These are phyloP conservation scores for Junco hyemalis DNA, from an alignment of 2,113 vertebrate genomes.

Conservation along the genomic window DNA sequence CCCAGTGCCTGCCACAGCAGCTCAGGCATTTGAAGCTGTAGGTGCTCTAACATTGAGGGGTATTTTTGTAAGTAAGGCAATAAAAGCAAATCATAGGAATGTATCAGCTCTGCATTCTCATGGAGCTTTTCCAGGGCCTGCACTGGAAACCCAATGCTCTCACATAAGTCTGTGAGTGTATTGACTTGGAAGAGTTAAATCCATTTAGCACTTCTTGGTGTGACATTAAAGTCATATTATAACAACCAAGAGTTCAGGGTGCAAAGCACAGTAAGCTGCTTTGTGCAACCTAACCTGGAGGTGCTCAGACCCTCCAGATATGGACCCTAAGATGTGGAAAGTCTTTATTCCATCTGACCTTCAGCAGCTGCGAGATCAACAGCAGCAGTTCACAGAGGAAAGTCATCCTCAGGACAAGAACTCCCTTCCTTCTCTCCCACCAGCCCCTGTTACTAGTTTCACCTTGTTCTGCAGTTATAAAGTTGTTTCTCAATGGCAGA, in stretches of 20 bases:
- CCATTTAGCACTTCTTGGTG: background rate
- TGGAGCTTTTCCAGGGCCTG: background rate
- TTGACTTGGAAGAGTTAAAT: background rate
- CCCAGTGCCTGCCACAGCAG: background rate
- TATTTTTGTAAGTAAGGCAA: background rate
- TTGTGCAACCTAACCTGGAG: accelerated
- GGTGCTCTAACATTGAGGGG: background rate
- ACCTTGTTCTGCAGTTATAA: constrained; percentile 70
- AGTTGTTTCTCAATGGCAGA: constrained; percentile 60
- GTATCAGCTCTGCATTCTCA: background rate
- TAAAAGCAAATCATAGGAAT: background rate
- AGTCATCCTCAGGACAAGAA: background rate
- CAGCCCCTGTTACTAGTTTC: constrained; percentile 37
- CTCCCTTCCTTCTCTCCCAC: background rate
- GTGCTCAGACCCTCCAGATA: background rate
- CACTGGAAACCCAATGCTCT: background rate
- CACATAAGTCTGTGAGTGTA: background rate
- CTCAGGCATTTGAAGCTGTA: background rate
- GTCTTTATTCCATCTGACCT: background rate
- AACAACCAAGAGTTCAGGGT: background rate
- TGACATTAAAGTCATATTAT: background rate
- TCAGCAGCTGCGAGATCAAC: background rate
- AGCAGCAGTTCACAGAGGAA: background rate
- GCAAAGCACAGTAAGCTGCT: background rate
- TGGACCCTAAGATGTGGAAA: background rate